A percentile compares a stretch with the other conserved stretches of the same genome.
phyloP scores from a whole-genome alignment of 2,113 vertebrate genomes.

The Lichenostomus cassidix region DNA sequence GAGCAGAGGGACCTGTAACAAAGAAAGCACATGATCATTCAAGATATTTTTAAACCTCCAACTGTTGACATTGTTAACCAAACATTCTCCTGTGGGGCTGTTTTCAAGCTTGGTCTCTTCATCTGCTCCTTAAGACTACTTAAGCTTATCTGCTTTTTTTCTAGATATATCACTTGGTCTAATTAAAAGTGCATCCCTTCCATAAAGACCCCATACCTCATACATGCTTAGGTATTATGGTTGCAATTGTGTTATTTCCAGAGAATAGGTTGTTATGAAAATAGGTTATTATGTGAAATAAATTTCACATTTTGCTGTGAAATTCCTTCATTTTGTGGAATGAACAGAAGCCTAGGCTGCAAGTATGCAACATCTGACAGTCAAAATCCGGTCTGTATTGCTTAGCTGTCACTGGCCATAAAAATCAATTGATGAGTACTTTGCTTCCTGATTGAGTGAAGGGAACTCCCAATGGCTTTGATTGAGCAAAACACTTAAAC shows the following conservation, averaged over 20 bases:
- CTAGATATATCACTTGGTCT: not conserved
- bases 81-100: not conserved
- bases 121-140: not conserved
- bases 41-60: not conserved
- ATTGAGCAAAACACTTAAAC: not conserved
- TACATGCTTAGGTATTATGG: not conserved
- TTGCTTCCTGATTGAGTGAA: not conserved
- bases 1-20: constrained; percentile 75
- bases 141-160: not conserved
- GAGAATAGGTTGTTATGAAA: not conserved
- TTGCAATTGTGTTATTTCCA: not conserved
- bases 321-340: not conserved
- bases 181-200: not conserved
- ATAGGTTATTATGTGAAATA: too few relatives aligned
- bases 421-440: not conserved
- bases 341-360: not conserved
- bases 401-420: not conserved
- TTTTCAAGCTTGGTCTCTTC: not conserved
- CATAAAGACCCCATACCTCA: not conserved
- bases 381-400: not conserved
- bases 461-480: not conserved
- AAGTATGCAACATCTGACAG: not conserved
- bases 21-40: constrained; percentile 48
- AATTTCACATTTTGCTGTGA: not conserved
- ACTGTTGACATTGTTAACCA: not conserved